phyloP scores from a whole-genome alignment of 2,888 invertebrate genomes.

The Gerosis bhagava region DNA sequence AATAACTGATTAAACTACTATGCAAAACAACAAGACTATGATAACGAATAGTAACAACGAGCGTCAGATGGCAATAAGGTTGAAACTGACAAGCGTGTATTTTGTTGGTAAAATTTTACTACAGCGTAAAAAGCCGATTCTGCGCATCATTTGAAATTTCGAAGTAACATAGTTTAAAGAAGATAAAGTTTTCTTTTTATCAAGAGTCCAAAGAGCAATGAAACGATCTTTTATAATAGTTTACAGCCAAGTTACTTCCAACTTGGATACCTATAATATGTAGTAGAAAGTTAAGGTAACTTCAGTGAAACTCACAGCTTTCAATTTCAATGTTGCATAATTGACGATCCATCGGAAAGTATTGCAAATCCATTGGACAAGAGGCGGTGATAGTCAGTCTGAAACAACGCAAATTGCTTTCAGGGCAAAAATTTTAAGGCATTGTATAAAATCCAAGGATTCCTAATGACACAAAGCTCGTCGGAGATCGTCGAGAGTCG shows the following conservation, averaged over 20 bases:
- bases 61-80: conserved; percentile 38
- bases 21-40: conserved; percentile 42
- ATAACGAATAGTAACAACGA: conserved; percentile 21
- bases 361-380: conserved; percentile 97
- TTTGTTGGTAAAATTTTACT: conserved; percentile 43
- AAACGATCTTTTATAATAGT: conserved; percentile 16
- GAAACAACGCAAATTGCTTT: conserved; percentile 50
- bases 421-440: background rate
- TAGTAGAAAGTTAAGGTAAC: background rate
- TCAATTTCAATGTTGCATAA: conserved; percentile 97
- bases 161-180: too few relatives aligned
- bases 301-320: conserved; percentile 92
- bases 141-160: conserved; percentile 31
- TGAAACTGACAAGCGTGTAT: too few relatives aligned
- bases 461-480: too few relatives aligned
- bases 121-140: conserved; percentile 48
- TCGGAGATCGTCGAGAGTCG: too few relatives aligned
- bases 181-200: conserved; percentile 6
- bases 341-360: conserved; percentile 98
- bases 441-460: too few relatives aligned
- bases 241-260: conserved; percentile 21
- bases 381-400: conserved; percentile 97
- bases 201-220: conserved; percentile 9
- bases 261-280: conserved; percentile 8
- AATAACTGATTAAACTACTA: conserved; percentile 47